Base-by-base conservation (phyloP, 2,113 vertebrate genomes). In the Sebastes fasciatus region DNA sequence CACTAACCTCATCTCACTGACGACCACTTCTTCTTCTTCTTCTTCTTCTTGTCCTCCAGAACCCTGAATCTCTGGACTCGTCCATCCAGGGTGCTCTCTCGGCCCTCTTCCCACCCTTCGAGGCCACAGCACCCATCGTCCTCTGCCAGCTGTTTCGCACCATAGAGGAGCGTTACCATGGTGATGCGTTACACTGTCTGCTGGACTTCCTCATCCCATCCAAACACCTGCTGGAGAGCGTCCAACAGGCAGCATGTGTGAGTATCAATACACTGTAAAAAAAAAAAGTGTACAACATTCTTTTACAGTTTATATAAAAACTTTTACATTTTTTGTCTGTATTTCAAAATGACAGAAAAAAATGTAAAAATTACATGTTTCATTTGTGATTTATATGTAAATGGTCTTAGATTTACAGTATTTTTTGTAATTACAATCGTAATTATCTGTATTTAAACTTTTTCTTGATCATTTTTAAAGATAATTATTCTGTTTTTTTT, bases 121-220 rank as follows among this genome's bases (percentile, higher is more conserved):
- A 98, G 74, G 96, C 93, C 89, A 99, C 98, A 0, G 98, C 97
- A 0, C 96, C 98, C 51, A 96, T 96, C 0, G 95, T 99, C 48
- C 96, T 99, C 86, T 92, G 97, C 88, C 98, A 99, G 93, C 95
- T 99, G 82, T 99, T 99, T 79, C 95, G 96, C 62, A 96, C 97
- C 75, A 97, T 99, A 74, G 98, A 99, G 79, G 96, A 96, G 52
- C 92, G 94, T 92, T 99, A 97, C 93, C 94, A 57, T 0, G 97
- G 97, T 0, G 98, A 99, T 12, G 97, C 97, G 2, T 95, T 99
- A 64, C 95, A 95, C 87, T 98, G 97, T 86, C 94, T 99, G 63
- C 93, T 99, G 81, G 96, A 97, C 90, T 99, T 98, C 93, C 97
- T 99, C 82, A 96, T 98, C 89, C 98, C 98, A 0, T 95, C 97